A percentile compares a stretch with the other conserved stretches of the same genome.
These are phyloP conservation scores for Notarius lentiginosus DNA, from an alignment of 2,113 vertebrate species.

Conservation along the genomic window DNA sequence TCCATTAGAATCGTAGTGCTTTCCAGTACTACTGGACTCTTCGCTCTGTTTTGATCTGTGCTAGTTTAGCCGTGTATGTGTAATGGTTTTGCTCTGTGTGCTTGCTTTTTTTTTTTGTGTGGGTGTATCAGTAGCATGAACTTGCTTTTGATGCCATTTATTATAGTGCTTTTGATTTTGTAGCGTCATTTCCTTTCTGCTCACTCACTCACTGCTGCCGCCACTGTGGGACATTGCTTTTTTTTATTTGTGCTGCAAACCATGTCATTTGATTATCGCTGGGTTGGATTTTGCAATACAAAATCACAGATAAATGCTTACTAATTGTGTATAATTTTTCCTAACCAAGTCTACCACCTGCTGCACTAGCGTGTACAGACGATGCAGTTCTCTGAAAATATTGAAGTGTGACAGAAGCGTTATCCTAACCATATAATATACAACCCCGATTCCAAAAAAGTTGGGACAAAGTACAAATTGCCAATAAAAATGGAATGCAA, in stretches of 20 bases:
- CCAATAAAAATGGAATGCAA: too few species aligned
- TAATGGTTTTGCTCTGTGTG: neutral
- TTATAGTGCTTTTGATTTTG: neutral
- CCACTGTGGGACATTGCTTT: neutral
- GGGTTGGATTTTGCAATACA: neutral
- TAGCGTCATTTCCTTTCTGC: slow-evolving; percentile 4
- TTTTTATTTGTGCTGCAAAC: neutral
- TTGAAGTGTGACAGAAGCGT: neutral
- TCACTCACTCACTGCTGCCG: neutral
- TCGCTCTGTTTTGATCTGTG: neutral
- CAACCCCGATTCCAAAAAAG: too few species aligned
- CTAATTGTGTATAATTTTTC: neutral
- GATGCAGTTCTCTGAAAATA: neutral
- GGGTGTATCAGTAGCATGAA: neutral
- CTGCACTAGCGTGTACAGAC: neutral
- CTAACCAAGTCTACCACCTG: neutral
- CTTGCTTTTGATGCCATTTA: neutral
- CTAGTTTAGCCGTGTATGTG: slow-evolving; percentile 16
- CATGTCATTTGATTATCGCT: neutral
- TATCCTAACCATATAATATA: too few species aligned
- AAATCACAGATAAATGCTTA: neutral
- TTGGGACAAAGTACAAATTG: too few species aligned
- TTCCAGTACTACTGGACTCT: neutral
- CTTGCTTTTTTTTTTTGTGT: too few species aligned
- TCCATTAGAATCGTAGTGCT: slow-evolving; percentile 8